Conservation (phyloP, 1,140 invertebrate genomes). For the Diorhabda elongata region DNA sequence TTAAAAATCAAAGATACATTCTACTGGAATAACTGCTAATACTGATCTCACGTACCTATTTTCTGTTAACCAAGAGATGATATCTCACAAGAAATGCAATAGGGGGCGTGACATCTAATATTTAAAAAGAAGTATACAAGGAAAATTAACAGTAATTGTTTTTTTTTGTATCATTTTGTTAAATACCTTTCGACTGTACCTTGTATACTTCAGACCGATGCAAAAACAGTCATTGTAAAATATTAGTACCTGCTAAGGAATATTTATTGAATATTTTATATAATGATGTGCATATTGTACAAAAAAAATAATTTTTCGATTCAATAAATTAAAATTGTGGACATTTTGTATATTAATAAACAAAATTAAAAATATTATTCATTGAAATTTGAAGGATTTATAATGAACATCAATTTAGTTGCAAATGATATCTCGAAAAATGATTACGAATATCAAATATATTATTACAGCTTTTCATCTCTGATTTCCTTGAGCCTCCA, state of each 20-base stretch:
- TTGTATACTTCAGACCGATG: conserved; percentile 4
- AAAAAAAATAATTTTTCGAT: conserved; percentile 13
- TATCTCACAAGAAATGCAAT: neutral
- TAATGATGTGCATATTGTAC: conserved; percentile 38
- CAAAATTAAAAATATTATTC: too few relatives aligned
- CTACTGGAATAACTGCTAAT: neutral
- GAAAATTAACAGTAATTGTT: neutral
- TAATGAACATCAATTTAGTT: too few relatives aligned
- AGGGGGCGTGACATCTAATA: neutral
- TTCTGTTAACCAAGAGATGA: neutral
- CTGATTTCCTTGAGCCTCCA: neutral
- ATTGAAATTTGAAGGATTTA: too few relatives aligned
- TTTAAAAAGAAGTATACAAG: neutral
- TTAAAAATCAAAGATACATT: too few relatives aligned
- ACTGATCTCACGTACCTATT: neutral
- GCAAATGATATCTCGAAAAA: too few relatives aligned
- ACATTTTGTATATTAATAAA: too few relatives aligned
- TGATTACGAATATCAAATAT: neutral
- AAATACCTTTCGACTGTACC: neutral
- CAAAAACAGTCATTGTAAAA: conserved; percentile 38
- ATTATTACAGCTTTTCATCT: neutral
- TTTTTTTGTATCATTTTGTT: too few relatives aligned
- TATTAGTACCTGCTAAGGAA: conserved; percentile 44
- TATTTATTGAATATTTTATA: conserved; percentile 38
- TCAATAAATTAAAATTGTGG: too few relatives aligned